Evolutionary conservation across 2,797 vertebrate genomes (phyloP).

Genomic region (Salarias fasciatus): DNA sequence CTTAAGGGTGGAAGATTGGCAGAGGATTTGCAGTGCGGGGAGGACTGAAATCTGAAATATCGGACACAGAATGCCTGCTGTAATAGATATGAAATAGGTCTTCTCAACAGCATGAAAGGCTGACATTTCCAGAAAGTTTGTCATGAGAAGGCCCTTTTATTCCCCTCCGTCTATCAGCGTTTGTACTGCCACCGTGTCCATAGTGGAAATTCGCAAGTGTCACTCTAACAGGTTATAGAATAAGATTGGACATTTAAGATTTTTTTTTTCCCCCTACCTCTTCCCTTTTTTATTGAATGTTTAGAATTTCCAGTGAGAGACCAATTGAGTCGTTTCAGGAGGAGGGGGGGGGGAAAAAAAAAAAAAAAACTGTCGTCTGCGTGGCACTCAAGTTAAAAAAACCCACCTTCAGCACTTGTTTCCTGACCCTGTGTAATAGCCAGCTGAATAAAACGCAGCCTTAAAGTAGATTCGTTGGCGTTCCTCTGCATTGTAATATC

Average conservation of each 20-base stretch:
- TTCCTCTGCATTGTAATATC: slow-evolving; percentile 13
- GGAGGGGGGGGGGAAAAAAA: no score
- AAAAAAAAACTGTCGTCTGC: slow-evolving; percentile 58
- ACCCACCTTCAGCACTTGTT: slow-evolving; percentile 64
- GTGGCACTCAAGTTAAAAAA: slow-evolving; percentile 66
- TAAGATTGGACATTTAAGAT: slow-evolving; percentile 79
- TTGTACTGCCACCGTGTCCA: slow-evolving; percentile 86
- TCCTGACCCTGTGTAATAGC: slow-evolving; percentile 47
- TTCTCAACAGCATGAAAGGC: slow-evolving; percentile 88
- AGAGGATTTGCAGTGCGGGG: slow-evolving; percentile 87
- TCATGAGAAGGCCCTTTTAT: slow-evolving; percentile 87
- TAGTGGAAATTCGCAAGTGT: slow-evolving; percentile 85
- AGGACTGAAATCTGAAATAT: slow-evolving; percentile 88
- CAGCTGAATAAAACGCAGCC: slow-evolving; percentile 27
- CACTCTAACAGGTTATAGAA: slow-evolving; percentile 82
- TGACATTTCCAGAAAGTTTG: slow-evolving; percentile 90
- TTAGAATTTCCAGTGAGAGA: slow-evolving; percentile 74
- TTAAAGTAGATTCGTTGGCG: slow-evolving; percentile 11
- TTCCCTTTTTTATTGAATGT: slow-evolving; percentile 64
- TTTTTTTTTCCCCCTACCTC: slow-evolving; percentile 55
- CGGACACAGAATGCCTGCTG: slow-evolving; percentile 87
- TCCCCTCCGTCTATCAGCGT: slow-evolving; percentile 83
- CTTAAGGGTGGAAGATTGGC: slow-evolving; percentile 88
- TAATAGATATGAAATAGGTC: slow-evolving; percentile 91
- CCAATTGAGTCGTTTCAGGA: slow-evolving; percentile 62